Evolutionary conservation across 2,888 invertebrate genomes (phyloP).

Genomic region (Drosophila borealis): DNA sequence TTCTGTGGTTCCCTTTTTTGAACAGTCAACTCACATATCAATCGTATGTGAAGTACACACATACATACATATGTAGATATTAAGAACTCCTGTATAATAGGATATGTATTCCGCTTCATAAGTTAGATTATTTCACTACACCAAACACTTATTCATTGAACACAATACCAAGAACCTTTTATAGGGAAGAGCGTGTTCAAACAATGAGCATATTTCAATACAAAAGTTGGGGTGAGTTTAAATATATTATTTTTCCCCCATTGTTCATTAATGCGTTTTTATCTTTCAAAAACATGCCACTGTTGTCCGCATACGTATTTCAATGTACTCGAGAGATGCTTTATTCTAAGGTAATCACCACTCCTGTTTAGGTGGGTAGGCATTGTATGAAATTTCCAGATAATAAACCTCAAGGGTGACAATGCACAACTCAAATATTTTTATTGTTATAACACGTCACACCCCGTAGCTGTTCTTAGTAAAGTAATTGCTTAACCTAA

Average conservation of each 20-base stretch:
- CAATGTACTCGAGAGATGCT: conserved; percentile 53
- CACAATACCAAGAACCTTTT: conserved; percentile 62
- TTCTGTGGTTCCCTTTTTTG: conserved; percentile 35
- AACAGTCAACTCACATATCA: conserved; percentile 19
- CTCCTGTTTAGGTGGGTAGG: conserved; percentile 67
- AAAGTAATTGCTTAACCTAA: conserved; percentile 79
- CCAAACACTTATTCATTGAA: conserved; percentile 49
- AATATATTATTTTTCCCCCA: conserved; percentile 68
- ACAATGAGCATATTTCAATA: conserved; percentile 73
- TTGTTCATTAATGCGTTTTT: conserved; percentile 74
- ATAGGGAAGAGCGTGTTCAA: conserved; percentile 73
- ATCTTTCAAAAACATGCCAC: conserved; percentile 79
- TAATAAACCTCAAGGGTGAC: conserved; percentile 76
- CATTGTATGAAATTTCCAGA: conserved; percentile 60
- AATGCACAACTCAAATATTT: conserved; percentile 78
- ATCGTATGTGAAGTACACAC: conserved; percentile 22
- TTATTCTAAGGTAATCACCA: conserved; percentile 76
- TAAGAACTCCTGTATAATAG: conserved; percentile 36
- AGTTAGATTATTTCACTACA: conserved; percentile 61
- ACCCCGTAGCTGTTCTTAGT: conserved; percentile 66
- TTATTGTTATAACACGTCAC: conserved; percentile 81
- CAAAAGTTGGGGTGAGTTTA: conserved; percentile 72
- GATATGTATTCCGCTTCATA: conserved; percentile 55
- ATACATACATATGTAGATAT: conserved; percentile 34
- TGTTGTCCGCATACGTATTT: conserved; percentile 54